Conservation (phyloP, 2,113 vertebrate genomes). For the Leucopternis melanops region DNA sequence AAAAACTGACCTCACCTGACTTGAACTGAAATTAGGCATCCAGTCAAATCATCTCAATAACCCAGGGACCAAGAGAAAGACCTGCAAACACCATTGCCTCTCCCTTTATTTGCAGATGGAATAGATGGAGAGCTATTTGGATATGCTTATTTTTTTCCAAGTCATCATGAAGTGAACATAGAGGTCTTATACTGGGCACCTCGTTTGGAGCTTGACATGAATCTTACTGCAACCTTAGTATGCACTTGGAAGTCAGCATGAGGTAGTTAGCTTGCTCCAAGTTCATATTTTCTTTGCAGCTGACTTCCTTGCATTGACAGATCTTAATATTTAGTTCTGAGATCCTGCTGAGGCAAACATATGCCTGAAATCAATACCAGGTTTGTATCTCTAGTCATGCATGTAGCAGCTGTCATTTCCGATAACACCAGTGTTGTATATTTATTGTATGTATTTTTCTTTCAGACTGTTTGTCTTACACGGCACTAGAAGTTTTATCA, state of each 20-base stretch:
- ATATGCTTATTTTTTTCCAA: not conserved
- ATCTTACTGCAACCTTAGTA: not conserved
- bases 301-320: not conserved
- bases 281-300: not conserved
- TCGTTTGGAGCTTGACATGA: not conserved
- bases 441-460: not conserved
- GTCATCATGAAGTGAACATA: not conserved
- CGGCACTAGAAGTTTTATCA: conserved; percentile 80
- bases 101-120: not conserved
- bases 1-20: not conserved
- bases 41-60: not conserved
- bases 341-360: not conserved
- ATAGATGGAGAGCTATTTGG: not conserved
- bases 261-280: not conserved
- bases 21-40: not conserved
- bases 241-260: not conserved
- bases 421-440: not conserved
- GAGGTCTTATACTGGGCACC: not conserved
- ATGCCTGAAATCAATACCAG: not conserved
- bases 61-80: not conserved
- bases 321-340: not conserved
- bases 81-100: not conserved
- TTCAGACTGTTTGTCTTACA: conserved; percentile 89
- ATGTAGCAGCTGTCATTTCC: not conserved
- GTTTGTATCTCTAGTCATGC: not conserved